Evolutionary conservation across 2,797 vertebrate genomes (phyloP), one percentile per base, ranked within the genome.

Genomic region (Manis javanica): DNA sequence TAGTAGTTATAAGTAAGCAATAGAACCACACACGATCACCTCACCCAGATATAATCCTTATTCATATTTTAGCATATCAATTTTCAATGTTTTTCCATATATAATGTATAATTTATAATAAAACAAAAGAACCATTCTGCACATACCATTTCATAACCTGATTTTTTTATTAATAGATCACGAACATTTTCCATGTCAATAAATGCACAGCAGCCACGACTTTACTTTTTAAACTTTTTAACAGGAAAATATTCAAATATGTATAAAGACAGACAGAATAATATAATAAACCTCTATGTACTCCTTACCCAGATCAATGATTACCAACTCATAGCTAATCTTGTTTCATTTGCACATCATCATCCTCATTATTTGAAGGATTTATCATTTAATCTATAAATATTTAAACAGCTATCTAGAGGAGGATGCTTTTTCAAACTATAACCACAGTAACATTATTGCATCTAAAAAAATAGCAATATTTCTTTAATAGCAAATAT

Each of bases 341-440:
- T 87, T 53, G 4, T 49, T 91, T 75, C 26, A 53, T 78, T 77
- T 88, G 66, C 10, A 51, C 4, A 15, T 31, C 42, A 88, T 42
- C 21, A 21, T 69, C 21, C 57, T 18, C 81, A 9, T 69, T 79
- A 71, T 72, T 92, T 79, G 24, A 84, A 85, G 31, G 26, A 75
- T 61, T 75, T 55, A 86, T 46, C 31, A 95, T 87, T 92, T 77
- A 74, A 69, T 51, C 84, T 69, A 0, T 81, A 90, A 88, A 90
- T 78, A 72, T 66, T 84, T 68, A 78, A 78, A 83, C 2, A 87
- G 49, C 72, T n/a, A 31, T 74, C 66, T 63, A 42, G 29, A 81
- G 49, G 95, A 75, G 18, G 24, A 68, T 18, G 87, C 51, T 85
- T 72, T 90, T 85, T 74, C 57, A 87, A 81, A 69, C 14, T 11